Evolutionary conservation across 2,888 invertebrate genomes (phyloP), one percentile per base, ranked within the genome.

Genomic region (Brachypalpus laphriformis): DNA sequence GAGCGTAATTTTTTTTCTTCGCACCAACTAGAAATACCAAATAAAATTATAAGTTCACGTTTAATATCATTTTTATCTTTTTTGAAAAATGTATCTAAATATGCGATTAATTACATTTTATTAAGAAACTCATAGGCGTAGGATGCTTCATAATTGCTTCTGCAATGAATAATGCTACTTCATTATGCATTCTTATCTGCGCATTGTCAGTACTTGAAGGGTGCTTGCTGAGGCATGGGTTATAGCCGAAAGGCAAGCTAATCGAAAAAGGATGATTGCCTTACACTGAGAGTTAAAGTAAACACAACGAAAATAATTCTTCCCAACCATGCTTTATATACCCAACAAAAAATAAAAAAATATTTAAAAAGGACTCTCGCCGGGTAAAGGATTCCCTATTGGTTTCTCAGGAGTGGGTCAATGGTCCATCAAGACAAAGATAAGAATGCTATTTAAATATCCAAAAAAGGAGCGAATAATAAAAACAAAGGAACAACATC

Each of bases 191-290:
- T 57, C 34, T 57, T 57, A 57, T 57, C 54, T 31, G 5, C n/a
- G 25, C 11, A 20, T 25, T n/a, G 22, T 20, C 31, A 18, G n/a
- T 47, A 28, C n/a, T 45, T n/a, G 37, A 25, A 25, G 28, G 20
- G 18, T 37, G 1, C 6, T 57, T 1, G 20, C 9, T 20, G 8
- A 18, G 28, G 34, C 4, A 8, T 22, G 31, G 25, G 54, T 25
- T 65, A 25, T 40, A 28, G 34, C 77, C 54, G 5, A 18, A 31
- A 34, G 77, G 40, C 47, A n/a, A 56, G 16, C 76, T 70, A 77
- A 54, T 77, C 61, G 68, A 61, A 77, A 75, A 61, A 54, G 68
- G 68, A 61, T 70, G 68, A 77, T 70, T 61, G 54, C 45, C 37
- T 6, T 28, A 3, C 51, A 47, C 28, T 22, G 47, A n/a, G 54